Conservation (phyloP, 2,888 invertebrate species). For the Dolichopus griseipennis region DNA sequence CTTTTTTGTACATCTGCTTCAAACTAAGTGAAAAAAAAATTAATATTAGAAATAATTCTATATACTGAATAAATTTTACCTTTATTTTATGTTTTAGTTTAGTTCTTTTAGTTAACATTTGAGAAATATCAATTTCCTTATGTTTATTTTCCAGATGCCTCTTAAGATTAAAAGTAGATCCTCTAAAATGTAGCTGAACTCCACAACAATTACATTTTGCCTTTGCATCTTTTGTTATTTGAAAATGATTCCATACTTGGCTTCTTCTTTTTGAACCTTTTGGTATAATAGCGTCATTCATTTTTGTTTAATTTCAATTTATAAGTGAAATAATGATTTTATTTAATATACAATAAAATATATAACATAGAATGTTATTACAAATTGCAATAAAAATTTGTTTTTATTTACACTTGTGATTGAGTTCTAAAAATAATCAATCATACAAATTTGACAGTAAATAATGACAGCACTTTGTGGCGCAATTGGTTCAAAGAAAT, state of each 20-base stretch:
- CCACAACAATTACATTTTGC: background rate
- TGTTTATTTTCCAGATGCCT: background rate
- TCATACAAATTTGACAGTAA: too few relatives aligned
- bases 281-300: background rate
- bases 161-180: background rate
- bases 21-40: background rate
- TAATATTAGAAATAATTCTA: background rate
- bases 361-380: too few relatives aligned
- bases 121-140: background rate
- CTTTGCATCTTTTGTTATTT: background rate
- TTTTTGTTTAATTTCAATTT: background rate
- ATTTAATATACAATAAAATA: too few relatives aligned
- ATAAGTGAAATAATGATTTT: too few relatives aligned
- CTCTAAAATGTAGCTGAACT: background rate
- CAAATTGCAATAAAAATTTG: too few relatives aligned
- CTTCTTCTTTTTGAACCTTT: background rate
- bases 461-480: too few relatives aligned
- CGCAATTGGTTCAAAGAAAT: too few relatives aligned
- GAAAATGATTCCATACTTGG: background rate
- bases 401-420: too few relatives aligned
- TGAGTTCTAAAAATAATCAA: too few relatives aligned
- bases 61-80: background rate
- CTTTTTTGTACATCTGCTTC: too few relatives aligned
- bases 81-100: background rate
- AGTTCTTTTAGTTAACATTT: background rate